phyloP scores from a whole-genome alignment of 2,113 vertebrate species.

The Varanus komodoensis region DNA sequence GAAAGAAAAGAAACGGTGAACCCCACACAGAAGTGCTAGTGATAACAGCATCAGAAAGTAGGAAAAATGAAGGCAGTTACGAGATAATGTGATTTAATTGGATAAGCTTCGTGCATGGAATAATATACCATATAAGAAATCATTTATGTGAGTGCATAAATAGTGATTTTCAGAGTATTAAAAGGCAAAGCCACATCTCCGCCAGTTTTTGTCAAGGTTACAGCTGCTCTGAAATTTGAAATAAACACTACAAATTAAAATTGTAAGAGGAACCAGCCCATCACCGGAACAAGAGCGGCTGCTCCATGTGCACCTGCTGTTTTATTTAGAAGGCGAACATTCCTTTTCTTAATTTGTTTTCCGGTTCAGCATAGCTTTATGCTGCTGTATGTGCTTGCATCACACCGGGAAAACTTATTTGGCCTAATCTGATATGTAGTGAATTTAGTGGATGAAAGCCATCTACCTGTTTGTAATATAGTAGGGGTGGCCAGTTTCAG shows the following conservation, averaged over 20 bases:
- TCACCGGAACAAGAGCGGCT: background rate
- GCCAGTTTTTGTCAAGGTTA: conserved; percentile 8
- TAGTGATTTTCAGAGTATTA: conserved; percentile 9
- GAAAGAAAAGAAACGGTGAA: background rate
- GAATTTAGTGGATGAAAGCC: too few relatives aligned
- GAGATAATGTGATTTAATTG: background rate
- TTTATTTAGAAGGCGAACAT: background rate
- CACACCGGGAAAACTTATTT: background rate
- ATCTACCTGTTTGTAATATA: too few relatives aligned
- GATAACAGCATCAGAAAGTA: background rate
- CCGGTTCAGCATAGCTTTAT: background rate
- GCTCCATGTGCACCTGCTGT: background rate
- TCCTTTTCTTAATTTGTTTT: background rate
- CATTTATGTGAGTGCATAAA: background rate
- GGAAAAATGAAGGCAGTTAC: background rate
- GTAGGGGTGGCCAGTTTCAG: too few relatives aligned
- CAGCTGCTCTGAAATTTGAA: background rate
- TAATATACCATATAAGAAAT: background rate
- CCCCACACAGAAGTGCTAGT: background rate
- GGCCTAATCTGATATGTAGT: too few relatives aligned
- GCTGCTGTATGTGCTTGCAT: background rate
- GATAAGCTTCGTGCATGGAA: background rate
- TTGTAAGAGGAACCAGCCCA: background rate
- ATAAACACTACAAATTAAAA: too few relatives aligned
- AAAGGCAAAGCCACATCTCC: conserved; percentile 8